Base-by-base conservation (phyloP, 2,888 invertebrate species). In the Nomada flava region DNA sequence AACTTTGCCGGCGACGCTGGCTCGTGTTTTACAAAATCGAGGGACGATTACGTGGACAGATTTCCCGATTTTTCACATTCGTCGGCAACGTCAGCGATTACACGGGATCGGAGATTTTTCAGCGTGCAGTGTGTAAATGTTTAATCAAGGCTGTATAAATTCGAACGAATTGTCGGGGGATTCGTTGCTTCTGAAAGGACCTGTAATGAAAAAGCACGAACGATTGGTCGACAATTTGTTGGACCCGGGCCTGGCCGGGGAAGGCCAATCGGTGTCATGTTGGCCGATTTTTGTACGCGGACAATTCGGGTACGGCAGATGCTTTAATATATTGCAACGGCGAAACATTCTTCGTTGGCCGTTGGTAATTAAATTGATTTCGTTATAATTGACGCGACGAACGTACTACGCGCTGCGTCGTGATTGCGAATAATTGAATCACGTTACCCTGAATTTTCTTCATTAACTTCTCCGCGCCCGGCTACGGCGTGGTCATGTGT, bases 371-470 rank as follows among this genome's bases (percentile, higher is more conserved):
- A 69, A 77, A 80, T 74, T 72, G 79, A 86, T 79, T 71, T 82
- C 36, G 76, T 83, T 83, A 78, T 76, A 83, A 83, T 82, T 82
- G 74, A 76, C 72, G 65, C 42, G 78, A 63, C 77, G 76, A 78
- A 74, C 77, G 77, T 70, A 76, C 76, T 53, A 75, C 74, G 64
- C 72, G 26, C 53, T 65, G 64, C 53, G 73, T 75, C 76, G 82
- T 86, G 86, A 87, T 87, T 86, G 87, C 76, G 79, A 75, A 65
- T 84, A 84, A 87, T 87, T 50, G 72, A 87, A 87, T 86, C 76
- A 82, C 76, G 69, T 72, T 53, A 70, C 57, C 64, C 75, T 76
- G 83, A 60, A 83, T 86, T 83, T 86, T 85, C 81, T 85, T 83
- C 83, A 74, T 86, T 83, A 86, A 83, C 57, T 63, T 42, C 50